These are phyloP conservation scores for Rotaria magnacalcarata DNA, from an alignment of 2,888 invertebrate species.

Conservation along the genomic window DNA sequence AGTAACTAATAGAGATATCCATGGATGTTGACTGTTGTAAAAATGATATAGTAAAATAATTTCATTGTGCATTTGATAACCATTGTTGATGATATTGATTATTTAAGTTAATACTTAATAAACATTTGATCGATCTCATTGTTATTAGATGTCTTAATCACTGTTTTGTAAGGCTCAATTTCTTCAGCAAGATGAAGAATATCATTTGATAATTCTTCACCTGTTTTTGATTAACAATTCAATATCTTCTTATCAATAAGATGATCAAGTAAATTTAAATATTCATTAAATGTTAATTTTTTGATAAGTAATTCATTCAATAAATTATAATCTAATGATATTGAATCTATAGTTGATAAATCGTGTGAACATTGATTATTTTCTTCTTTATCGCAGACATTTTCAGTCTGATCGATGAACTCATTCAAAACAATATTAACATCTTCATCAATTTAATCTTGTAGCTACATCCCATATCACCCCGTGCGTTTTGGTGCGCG, in stretches of 20 bases:
- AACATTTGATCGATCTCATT: neutral
- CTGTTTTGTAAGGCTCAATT: neutral
- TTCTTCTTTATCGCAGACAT: neutral
- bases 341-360: neutral
- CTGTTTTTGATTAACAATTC: neutral
- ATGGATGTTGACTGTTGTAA: conserved; percentile 7
- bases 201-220: conserved; percentile 11
- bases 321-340: conserved; percentile 28
- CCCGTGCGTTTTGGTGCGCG: no score
- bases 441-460: neutral
- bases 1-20: neutral
- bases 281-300: conserved; percentile 6
- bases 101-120: neutral
- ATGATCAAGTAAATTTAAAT: neutral
- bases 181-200: conserved; percentile 27
- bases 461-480: no score
- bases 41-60: conserved; percentile 16
- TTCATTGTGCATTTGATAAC: conserved; percentile 24
- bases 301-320: neutral
- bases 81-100: conserved; percentile 5
- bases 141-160: neutral
- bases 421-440: neutral
- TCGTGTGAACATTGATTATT: no score
- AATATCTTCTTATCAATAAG: neutral
- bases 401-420: neutral